A percentile compares a stretch with the other conserved stretches of the same genome.
phyloP scores from a whole-genome alignment of 2,113 vertebrate genomes.

The Diadophis punctatus region DNA sequence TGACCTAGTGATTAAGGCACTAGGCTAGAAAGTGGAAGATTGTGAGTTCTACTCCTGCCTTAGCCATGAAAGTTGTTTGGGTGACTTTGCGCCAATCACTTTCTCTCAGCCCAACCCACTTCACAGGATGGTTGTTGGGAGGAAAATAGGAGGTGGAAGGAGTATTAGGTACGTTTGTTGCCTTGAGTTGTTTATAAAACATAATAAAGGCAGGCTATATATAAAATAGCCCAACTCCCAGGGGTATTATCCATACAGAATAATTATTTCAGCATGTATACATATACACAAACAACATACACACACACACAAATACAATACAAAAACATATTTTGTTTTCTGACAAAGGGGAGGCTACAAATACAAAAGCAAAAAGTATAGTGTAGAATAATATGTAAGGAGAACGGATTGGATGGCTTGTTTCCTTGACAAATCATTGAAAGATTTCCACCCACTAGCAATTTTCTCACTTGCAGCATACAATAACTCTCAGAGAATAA shows the following conservation, averaged over 20 bases:
- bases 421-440: neutral
- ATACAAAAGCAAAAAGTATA: neutral
- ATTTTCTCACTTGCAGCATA: neutral
- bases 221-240: too few species aligned
- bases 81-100: neutral
- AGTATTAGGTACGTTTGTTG: neutral
- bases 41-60: neutral
- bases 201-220: neutral
- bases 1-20: neutral
- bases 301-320: neutral
- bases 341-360: neutral
- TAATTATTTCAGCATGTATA: neutral
- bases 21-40: neutral
- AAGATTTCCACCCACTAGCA: neutral
- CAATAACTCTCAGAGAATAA: neutral
- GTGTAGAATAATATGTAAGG: neutral
- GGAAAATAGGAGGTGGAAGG: neutral
- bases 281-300: neutral
- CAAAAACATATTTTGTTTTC: neutral
- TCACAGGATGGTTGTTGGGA: neutral
- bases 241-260: neutral
- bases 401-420: neutral
- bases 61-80: neutral
- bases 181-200: neutral
- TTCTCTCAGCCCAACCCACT: neutral